These are phyloP conservation scores for Anguilla megastoma DNA, from an alignment of 2,797 vertebrate genomes.

Conservation along the genomic window DNA sequence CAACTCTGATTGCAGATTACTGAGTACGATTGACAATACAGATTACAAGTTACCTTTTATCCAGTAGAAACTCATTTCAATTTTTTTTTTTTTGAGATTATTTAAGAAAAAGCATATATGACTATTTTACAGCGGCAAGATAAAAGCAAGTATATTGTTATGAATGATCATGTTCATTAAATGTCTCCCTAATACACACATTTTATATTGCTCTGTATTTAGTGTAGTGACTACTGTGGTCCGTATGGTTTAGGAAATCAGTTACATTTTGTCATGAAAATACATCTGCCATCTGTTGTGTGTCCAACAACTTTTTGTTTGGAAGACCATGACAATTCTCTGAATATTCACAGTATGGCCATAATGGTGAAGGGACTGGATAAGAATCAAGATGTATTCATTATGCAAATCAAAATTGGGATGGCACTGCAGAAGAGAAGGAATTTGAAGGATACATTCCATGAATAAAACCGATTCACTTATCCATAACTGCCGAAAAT, in stretches of 20 bases:
- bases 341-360: background rate
- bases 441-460: background rate
- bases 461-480: background rate
- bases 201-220: background rate
- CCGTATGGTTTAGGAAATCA: background rate
- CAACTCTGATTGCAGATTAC: too few species aligned
- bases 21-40: too few species aligned
- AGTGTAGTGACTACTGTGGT: background rate
- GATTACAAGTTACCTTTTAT: too few species aligned
- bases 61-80: too few species aligned
- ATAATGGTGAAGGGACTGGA: background rate
- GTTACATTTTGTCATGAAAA: background rate
- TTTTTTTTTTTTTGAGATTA: too few species aligned
- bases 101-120: too few species aligned
- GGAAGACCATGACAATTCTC: background rate
- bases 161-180: background rate
- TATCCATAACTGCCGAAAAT: background rate
- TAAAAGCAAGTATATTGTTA: background rate
- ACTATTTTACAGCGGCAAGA: background rate
- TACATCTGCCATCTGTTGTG: background rate
- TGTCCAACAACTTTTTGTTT: background rate
- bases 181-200: background rate
- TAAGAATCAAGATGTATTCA: background rate
- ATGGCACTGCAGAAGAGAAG: background rate
- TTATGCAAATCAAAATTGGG: background rate